Evolutionary conservation across 2,888 invertebrate species (phyloP), one percentile per base, ranked within the genome.

Genomic region (Mesoligia furuncula): DNA sequence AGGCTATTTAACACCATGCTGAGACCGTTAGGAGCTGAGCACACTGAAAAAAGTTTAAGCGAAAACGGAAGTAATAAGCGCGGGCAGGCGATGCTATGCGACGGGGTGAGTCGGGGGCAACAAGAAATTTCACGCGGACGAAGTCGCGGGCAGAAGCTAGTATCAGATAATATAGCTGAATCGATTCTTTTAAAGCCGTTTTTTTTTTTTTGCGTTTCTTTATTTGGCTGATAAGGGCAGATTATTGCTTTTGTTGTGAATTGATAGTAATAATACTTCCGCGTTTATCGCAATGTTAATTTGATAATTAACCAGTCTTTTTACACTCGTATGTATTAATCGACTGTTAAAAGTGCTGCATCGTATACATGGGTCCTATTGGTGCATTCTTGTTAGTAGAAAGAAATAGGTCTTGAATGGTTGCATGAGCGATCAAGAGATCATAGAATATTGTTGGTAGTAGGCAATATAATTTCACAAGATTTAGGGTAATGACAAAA

Each of bases 221-320:
- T 42, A 48, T 72, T 79, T 68, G 31, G 6, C 24, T 42, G 80
- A 70, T 81, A 80, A 59, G 36, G 11, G 17, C 5, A 72, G 57
- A 69, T 71, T 42, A 57, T 48, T 62, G 45, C 0, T 36, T 59
- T 69, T 51, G 6, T 65, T 17, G 7, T 39, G 54, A 54, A 71
- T 57, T 51, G 0, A 42, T 73, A 57, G 61, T 57, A 59, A 67
- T 70, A 31, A 62, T 9, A 64, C 27, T 73, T 76, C 73, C 57
- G 31, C 36, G 42, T 75, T 84, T 54, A 62, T 72, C 36, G 57
- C 15, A 69, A 54, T 8, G 6, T 59, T 77, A 36, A 70, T 66
- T 71, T 59, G 27, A 69, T 67, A 57, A 78, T 62, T 48, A 31
- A n/a, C 27, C 2, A 17, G 13, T 17, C 20, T 36, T 24, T 59